Conservation (phyloP, 2,888 invertebrate species). For the Napeogenes inachia region DNA sequence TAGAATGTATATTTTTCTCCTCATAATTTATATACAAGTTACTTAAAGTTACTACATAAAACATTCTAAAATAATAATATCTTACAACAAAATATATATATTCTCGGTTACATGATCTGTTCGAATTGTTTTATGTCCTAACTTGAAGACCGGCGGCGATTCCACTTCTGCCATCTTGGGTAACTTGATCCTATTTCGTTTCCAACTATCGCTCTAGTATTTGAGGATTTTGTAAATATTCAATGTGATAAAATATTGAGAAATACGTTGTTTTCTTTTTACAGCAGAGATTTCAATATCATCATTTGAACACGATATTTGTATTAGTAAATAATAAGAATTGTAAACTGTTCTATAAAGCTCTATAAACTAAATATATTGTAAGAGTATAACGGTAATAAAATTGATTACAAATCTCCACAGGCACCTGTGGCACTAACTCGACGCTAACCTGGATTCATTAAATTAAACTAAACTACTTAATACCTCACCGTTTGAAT, state of each 20-base stretch:
- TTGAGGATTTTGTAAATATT: constrained; percentile 9
- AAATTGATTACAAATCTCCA: constrained; percentile 28
- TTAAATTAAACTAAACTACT: constrained; percentile 23
- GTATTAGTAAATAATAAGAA: neutral
- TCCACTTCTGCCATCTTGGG: constrained; percentile 26
- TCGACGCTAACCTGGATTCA: constrained; percentile 25
- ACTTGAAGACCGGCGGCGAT: constrained; percentile 28
- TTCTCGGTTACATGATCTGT: constrained; percentile 1
- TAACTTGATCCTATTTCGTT: constrained; percentile 23
- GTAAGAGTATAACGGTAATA: constrained; percentile 25
- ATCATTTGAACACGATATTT: no score
- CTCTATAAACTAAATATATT: constrained; percentile 3
- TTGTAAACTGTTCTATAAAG: neutral
- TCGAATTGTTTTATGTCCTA: constrained; percentile 30
- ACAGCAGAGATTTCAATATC: neutral
- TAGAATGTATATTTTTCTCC: no score
- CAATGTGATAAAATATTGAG: neutral
- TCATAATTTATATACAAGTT: no score
- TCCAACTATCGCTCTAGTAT: constrained; percentile 14
- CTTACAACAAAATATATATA: neutral
- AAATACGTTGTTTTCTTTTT: neutral
- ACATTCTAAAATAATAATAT: neutral
- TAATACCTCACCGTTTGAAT: constrained; percentile 21
- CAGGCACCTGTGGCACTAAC: constrained; percentile 30
- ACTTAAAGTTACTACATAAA: neutral